Percentiles rank a stretch among this genome's conserved stretches.
Conservation (phyloP, 1,140 invertebrate species). For the Drosophila obscura region DNA sequence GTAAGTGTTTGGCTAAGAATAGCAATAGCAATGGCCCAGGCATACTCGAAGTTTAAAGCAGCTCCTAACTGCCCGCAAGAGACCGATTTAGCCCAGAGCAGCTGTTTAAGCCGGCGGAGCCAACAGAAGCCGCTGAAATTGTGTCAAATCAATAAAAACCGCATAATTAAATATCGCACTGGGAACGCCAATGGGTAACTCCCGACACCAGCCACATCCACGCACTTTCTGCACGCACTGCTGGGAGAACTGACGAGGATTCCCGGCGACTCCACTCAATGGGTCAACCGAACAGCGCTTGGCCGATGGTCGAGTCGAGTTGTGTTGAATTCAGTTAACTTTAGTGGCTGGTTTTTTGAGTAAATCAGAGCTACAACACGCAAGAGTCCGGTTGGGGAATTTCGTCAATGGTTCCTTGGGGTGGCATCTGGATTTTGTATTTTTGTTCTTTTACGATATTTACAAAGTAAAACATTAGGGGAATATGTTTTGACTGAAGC, state of each 20-base stretch:
- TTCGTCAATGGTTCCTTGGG: slow-evolving; percentile 14
- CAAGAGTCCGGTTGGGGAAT: slow-evolving; percentile 38
- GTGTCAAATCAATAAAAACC: slow-evolving; percentile 83
- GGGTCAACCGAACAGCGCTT: slow-evolving; percentile 70
- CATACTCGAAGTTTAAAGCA: slow-evolving; percentile 38
- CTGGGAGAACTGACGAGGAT: slow-evolving; percentile 7
- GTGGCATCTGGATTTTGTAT: slow-evolving; percentile 1
- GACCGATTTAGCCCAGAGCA: slow-evolving; percentile 36
- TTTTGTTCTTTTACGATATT: background rate
- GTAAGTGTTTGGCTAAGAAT: slow-evolving; percentile 86
- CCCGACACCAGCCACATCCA: slow-evolving; percentile 36
- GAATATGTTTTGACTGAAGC: background rate
- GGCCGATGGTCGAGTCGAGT: slow-evolving; percentile 53
- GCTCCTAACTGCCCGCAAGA: slow-evolving; percentile 24
- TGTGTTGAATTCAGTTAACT: slow-evolving; percentile 13
- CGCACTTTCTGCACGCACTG: slow-evolving; percentile 55
- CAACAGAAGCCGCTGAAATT: slow-evolving; percentile 67
- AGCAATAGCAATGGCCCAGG: slow-evolving; percentile 13
- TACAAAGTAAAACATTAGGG: background rate
- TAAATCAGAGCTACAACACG: slow-evolving; percentile 15
- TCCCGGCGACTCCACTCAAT: slow-evolving; percentile 14
- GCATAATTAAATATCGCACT: slow-evolving; percentile 79
- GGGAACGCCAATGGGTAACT: slow-evolving; percentile 48
- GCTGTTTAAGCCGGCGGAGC: slow-evolving; percentile 29
- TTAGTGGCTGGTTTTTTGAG: background rate